Evolutionary conservation across 2,888 invertebrate genomes (phyloP).

Genomic region (Dynastes hyllus): DNA sequence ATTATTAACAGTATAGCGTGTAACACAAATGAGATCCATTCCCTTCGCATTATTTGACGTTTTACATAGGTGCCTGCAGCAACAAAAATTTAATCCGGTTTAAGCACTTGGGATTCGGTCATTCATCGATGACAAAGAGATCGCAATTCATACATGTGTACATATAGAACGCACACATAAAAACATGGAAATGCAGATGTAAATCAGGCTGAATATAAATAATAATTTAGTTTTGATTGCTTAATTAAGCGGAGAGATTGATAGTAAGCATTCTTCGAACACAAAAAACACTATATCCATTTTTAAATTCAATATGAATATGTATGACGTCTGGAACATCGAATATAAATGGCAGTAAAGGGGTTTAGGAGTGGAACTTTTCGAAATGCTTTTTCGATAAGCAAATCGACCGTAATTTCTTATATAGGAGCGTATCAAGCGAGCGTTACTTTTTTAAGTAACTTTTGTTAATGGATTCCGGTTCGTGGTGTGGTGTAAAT

Average conservation of each 20-base stretch:
- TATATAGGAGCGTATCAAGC: neutral
- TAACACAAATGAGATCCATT: no score
- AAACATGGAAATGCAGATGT: conserved; percentile 14
- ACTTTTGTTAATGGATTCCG: conserved; percentile 10
- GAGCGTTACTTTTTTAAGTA: neutral
- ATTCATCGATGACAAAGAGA: neutral
- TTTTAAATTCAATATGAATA: conserved; percentile 1
- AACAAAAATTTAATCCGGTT: no score
- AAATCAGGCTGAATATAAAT: conserved; percentile 15
- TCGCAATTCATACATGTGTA: no score
- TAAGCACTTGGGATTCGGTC: neutral
- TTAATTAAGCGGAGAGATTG: conserved; percentile 25
- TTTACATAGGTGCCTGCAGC: neutral
- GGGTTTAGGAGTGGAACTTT: neutral
- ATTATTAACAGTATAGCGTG: no score
- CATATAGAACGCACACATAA: neutral
- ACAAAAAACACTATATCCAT: neutral
- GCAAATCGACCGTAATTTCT: neutral
- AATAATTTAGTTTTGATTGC: conserved; percentile 23
- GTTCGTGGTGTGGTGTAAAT: neutral
- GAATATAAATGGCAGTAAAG: no score
- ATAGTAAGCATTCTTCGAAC: neutral
- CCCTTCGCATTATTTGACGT: no score
- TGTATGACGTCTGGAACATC: neutral
- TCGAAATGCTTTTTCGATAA: conserved; percentile 14